Percentiles rank a stretch among this genome's conserved stretches.
Conservation (phyloP, 2,113 vertebrate species). For the Mus spicilegus region DNA sequence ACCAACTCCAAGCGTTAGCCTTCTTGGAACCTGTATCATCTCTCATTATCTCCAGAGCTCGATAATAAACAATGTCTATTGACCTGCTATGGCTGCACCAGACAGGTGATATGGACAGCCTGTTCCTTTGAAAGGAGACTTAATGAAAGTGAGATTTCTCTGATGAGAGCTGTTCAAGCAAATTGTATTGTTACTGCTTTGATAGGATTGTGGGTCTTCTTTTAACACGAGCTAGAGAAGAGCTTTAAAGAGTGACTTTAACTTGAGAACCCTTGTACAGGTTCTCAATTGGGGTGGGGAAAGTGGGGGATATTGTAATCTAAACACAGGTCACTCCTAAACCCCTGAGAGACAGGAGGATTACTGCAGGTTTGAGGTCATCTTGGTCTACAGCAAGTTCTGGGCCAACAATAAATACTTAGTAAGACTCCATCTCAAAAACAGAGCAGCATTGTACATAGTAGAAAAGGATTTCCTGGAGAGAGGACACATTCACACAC, state of each 20-base stretch:
- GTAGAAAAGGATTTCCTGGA: neutral
- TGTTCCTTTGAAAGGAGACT: neutral
- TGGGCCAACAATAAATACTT: neutral
- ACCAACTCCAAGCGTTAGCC: neutral
- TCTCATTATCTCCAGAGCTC: neutral
- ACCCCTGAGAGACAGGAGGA: neutral
- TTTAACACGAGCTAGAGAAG: neutral
- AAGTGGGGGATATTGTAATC: neutral
- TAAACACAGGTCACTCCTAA: neutral
- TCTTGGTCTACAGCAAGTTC: neutral
- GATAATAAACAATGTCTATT: neutral
- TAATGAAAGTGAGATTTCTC: neutral
- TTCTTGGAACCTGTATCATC: accelerated
- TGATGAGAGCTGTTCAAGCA: neutral
- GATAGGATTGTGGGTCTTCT: neutral
- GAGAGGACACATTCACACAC: neutral
- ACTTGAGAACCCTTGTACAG: neutral
- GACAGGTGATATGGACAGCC: neutral
- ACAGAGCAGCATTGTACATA: neutral
- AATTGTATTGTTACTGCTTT: accelerated
- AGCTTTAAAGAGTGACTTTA: neutral
- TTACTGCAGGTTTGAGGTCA: neutral
- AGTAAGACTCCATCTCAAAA: neutral
- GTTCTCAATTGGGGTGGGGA: neutral
- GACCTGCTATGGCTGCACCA: accelerated